A percentile compares a stretch with the other conserved stretches of the same genome.
These are phyloP conservation scores for Pterostichus niger DNA, from an alignment of 2,888 invertebrate species.

Conservation along the genomic window DNA sequence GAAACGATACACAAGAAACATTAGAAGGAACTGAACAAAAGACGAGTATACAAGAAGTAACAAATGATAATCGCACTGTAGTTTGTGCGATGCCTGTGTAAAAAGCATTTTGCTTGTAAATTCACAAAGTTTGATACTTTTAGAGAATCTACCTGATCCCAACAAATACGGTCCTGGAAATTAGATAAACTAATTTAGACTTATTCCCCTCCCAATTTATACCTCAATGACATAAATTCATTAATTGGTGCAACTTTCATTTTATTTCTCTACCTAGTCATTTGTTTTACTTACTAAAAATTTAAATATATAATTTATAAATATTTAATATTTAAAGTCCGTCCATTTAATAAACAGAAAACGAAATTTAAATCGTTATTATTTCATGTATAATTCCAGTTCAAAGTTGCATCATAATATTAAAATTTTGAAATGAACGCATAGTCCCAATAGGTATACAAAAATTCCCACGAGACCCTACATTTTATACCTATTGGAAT, in stretches of 20 bases:
- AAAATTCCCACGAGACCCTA: background rate
- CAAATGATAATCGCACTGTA: constrained; percentile 19
- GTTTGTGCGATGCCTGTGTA: constrained; percentile 40
- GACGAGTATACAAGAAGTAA: constrained; percentile 7
- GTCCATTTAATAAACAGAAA: background rate
- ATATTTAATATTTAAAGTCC: constrained; percentile 1
- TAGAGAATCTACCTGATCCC: background rate
- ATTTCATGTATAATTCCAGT: background rate
- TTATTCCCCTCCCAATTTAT: background rate
- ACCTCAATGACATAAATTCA: background rate
- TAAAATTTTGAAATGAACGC: too few relatives aligned
- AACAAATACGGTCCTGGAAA: constrained; percentile 22
- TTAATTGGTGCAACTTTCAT: constrained; percentile 4
- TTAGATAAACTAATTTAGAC: background rate
- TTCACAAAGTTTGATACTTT: constrained; percentile 31
- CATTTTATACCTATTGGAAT: background rate
- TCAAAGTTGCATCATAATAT: constrained; percentile 1
- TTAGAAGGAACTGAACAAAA: constrained; percentile 9
- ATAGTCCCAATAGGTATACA: background rate
- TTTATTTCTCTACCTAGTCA: background rate
- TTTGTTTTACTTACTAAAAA: too few relatives aligned
- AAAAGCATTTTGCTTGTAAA: constrained; percentile 55
- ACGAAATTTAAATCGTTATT: constrained; percentile 4
- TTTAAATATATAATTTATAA: background rate
- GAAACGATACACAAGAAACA: constrained; percentile 28